Evolutionary conservation across 2,888 invertebrate genomes (phyloP).

Genomic region (Ophion costatus): DNA sequence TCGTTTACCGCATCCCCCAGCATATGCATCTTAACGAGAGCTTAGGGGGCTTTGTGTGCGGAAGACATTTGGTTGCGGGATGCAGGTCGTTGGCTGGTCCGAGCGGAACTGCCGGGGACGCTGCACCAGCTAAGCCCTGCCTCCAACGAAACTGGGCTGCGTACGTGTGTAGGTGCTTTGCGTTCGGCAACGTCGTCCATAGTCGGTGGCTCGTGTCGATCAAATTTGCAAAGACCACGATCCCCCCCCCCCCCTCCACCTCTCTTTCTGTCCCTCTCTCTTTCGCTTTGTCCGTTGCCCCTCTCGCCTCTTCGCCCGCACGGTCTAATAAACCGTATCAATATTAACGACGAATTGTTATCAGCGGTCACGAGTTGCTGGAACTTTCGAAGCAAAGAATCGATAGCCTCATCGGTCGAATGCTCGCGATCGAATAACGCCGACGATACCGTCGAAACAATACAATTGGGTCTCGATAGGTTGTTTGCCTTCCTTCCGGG

Average conservation of each 20-base stretch:
- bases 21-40: constrained; percentile 10
- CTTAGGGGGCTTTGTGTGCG: constrained; percentile 11
- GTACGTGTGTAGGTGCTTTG: constrained; percentile 40
- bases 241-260: neutral
- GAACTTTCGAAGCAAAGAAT: neutral
- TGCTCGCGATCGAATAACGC: too few relatives aligned
- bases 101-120: constrained; percentile 62
- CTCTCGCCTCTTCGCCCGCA: neutral
- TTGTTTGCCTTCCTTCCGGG: too few relatives aligned
- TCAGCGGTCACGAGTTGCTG: neutral
- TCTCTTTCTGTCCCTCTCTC: neutral
- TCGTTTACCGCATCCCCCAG: constrained; percentile 35
- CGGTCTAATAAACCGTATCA: constrained; percentile 15
- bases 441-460: too few relatives aligned
- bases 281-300: neutral
- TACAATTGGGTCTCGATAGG: too few relatives aligned
- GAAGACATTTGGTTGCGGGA: constrained; percentile 8
- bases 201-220: constrained; percentile 60
- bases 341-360: neutral
- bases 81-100: constrained; percentile 66
- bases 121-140: constrained; percentile 65
- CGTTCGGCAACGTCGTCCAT: constrained; percentile 61
- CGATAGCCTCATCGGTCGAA: too few relatives aligned
- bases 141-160: constrained; percentile 32
- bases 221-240: constrained; percentile 62